A percentile compares a stretch with the other conserved stretches of the same genome.
These are phyloP conservation scores for Drosophila grimshawi DNA, from an alignment of 1,140 invertebrate genomes.

Conservation along the genomic window DNA sequence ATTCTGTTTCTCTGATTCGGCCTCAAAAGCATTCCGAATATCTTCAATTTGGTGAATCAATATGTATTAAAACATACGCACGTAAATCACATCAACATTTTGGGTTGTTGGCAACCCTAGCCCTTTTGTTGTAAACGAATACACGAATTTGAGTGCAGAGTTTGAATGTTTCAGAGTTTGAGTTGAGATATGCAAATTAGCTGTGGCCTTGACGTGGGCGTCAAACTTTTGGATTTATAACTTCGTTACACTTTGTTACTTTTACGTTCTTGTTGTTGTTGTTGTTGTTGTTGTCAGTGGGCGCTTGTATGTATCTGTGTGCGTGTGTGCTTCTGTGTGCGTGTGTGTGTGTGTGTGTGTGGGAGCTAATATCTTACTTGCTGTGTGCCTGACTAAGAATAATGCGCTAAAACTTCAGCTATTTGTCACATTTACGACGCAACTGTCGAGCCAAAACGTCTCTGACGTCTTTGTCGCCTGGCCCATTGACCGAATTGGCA, in stretches of 20 bases:
- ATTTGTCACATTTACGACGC: constrained; percentile 64
- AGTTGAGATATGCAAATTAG: constrained; percentile 78
- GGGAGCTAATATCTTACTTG: constrained; percentile 43
- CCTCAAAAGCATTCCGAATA: too few relatives aligned
- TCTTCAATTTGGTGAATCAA: too few relatives aligned
- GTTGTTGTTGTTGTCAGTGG: constrained; percentile 41
- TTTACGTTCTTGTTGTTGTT: constrained; percentile 37
- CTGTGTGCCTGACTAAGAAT: constrained; percentile 42
- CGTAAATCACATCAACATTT: too few relatives aligned
- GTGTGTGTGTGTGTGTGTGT: constrained; percentile 38
- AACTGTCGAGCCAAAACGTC: constrained; percentile 6
- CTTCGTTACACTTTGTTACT: constrained; percentile 79
- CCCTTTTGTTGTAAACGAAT: constrained; percentile 23
- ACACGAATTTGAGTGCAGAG: background rate
- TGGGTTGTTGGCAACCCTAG: too few relatives aligned
- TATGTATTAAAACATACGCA: too few relatives aligned
- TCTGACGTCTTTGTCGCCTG: constrained; percentile 48
- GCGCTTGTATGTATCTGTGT: constrained; percentile 39
- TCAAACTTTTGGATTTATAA: constrained; percentile 81
- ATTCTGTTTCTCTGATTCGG: too few relatives aligned
- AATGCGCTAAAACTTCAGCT: constrained; percentile 48
- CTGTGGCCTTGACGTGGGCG: constrained; percentile 80
- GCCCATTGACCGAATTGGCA: constrained; percentile 33
- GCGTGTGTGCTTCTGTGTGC: constrained; percentile 38
- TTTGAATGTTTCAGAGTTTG: constrained; percentile 40